These are phyloP conservation scores for Leucania comma DNA, from an alignment of 2,888 invertebrate species.

Conservation along the genomic window DNA sequence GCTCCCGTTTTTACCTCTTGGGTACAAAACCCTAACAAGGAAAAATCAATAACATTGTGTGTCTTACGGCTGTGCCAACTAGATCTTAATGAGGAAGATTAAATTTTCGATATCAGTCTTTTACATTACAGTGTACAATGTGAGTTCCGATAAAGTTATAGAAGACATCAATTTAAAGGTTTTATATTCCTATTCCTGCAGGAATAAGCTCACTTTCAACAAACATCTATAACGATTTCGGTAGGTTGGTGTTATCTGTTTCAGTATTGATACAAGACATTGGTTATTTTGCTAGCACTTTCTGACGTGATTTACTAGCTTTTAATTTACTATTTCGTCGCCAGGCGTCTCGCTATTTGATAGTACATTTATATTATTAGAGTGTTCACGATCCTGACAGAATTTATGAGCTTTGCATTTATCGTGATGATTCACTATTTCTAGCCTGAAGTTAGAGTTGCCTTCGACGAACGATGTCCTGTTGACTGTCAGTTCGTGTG, in stretches of 20 bases:
- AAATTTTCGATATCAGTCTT: conserved; percentile 39
- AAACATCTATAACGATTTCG: neutral
- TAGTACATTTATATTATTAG: conserved; percentile 58
- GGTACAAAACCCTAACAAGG: too few relatives aligned
- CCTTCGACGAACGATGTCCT: conserved; percentile 95
- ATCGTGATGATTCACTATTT: conserved; percentile 95
- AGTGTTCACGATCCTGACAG: conserved; percentile 89
- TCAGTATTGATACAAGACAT: neutral
- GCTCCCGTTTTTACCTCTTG: too few relatives aligned
- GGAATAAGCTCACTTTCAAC: neutral
- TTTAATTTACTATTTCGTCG: conserved; percentile 43
- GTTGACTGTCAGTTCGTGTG: conserved; percentile 91
- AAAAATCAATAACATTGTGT: too few relatives aligned
- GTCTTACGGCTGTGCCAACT: too few relatives aligned
- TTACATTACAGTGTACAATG: conserved; percentile 16
- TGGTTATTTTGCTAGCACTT: conserved; percentile 12
- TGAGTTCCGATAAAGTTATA: conserved; percentile 16
- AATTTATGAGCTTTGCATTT: conserved; percentile 94
- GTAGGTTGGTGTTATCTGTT: conserved; percentile 9
- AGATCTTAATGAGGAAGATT: neutral
- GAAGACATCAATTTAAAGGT: neutral
- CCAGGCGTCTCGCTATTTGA: conserved; percentile 38
- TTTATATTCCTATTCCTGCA: neutral
- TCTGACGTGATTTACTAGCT: conserved; percentile 23
- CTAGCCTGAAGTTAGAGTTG: conserved; percentile 94